Evolutionary conservation across 2,888 invertebrate species (phyloP), one percentile per base, ranked within the genome.

Genomic region (Slavum lentiscoides): DNA sequence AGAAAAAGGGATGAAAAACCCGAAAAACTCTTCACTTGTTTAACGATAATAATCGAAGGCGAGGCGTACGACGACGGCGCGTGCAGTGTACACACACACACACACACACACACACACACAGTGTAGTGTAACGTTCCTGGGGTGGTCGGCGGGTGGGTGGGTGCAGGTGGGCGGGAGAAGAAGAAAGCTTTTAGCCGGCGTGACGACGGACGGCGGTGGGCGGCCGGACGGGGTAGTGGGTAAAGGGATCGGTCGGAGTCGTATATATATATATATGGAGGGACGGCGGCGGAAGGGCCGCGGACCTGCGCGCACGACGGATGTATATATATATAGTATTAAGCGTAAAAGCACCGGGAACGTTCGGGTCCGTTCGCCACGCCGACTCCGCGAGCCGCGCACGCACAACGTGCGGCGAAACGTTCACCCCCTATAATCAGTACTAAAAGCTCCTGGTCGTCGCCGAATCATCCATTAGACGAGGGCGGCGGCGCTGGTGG

Each of bases 361-460:
- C 61, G 73, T 73, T 73, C 73, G 73, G 61, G 61, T 49, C 73
- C 67, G 75, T 75, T 23, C 58, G 39, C 75, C 64, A 49, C 43
- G n/a, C 30, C 53, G 15, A 64, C 21, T 30, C 21, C 30, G 74
- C 17, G 62, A n/a, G 2, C 30, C 30, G 30, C 30, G 30, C 30
- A 4, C 30, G 30, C 30, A 30, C 30, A 39, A 4, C 39, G 74
- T 13, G 67, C 43, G 43, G 43, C 15, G 67, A 19, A 39, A 23
- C 67, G 75, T 55, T 72, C 80, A 80, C 80, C 80, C 80, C 30
- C 30, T 72, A 80, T 80, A 80, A 80, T 80, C 80, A 80, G 80
- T 80, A 80, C 80, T 80, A 80, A 80, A 80, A 80, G 80, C 80
- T 80, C 72, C 72, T 66, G 80, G 80, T 70, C 76, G 76, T 59